Base-by-base conservation (phyloP, 2,797 vertebrate species). In the Mormyrus hasselquistii region DNA sequence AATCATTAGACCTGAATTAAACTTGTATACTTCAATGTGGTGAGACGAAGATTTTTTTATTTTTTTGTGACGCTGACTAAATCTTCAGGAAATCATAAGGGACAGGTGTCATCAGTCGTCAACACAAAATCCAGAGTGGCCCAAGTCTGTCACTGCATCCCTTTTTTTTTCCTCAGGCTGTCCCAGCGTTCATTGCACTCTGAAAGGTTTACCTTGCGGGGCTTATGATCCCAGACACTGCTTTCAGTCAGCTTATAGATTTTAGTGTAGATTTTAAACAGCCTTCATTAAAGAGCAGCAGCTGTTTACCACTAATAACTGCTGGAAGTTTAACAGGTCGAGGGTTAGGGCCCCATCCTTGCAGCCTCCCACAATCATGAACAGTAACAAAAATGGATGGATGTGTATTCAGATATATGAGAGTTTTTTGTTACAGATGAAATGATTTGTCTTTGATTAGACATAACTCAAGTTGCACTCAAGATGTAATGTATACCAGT, bases 361-460 rank as follows among this genome's bases (percentile, higher is more conserved):
- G 10, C 10, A 12, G 62, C 3, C 25, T 25, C 25, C 62, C 62
- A 5, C 25, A 69, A 14, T 25, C 62, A 29, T 25, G 59, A 25
- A 25, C 3, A 25, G 25, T 34, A 69, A 69, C 22, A 65, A 25
- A 34, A 41, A 76, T 76, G 5, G 69, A 41, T 76, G 4, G 12
- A 6, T 76, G 38, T 41, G 16, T 73, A 85, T 85, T 85, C 4
- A 44, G 44, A n/a, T 8, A 50, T n/a, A 25, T 7, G 14, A n/a
- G 38, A 85, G 83, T 76, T 79, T 88, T 29, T 57, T 88, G 34
- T 69, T 53, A 65, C 47, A 89, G n/a, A 44, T 29, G 83, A 89
- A 53, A 49, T 38, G 57, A 73, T 86, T 89, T 25, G 65, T n/a
- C 90, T 92, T 89, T 91, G 90, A 93, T 88, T 16, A 86, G 84